A percentile compares a stretch with the other conserved stretches of the same genome.
Evolutionary conservation across 2,113 vertebrate genomes (phyloP).

Genomic region (Eonycteris spelaea): DNA sequence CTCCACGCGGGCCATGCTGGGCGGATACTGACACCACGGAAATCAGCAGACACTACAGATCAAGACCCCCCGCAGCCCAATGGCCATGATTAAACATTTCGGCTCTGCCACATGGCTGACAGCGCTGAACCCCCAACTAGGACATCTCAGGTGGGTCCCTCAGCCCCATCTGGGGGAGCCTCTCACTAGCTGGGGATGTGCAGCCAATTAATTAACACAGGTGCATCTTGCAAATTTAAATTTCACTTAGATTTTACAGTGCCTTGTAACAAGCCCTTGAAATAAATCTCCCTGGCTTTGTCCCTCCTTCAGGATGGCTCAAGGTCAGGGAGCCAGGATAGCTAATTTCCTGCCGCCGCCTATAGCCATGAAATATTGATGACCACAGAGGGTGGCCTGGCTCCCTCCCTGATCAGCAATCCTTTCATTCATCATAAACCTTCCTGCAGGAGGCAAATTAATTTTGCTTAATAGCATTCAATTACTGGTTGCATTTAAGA

Average conservation of each 20-base stretch:
- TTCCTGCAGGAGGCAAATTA: slow-evolving; percentile 54
- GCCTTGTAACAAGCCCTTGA: not conserved
- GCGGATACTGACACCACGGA: not conserved
- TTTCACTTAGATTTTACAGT: not conserved
- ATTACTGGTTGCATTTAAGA: slow-evolving; percentile 40
- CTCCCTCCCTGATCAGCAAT: slow-evolving; percentile 3
- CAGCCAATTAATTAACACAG: not conserved
- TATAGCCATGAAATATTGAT: slow-evolving; percentile 48
- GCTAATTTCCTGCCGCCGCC: slow-evolving; percentile 17
- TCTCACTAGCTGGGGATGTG: not conserved
- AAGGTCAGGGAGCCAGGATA: slow-evolving; percentile 37
- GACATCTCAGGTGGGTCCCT: not conserved
- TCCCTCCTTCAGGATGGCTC: not conserved
- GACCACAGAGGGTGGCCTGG: slow-evolving; percentile 9
- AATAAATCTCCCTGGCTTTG: not conserved
- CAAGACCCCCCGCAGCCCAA: accelerated
- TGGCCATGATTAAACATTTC: not conserved
- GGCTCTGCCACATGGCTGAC: not conserved
- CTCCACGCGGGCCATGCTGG: not conserved
- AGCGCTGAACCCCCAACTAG: not conserved
- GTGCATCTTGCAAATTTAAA: not conserved
- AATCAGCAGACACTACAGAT: not conserved
- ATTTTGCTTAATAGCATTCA: slow-evolving; percentile 58
- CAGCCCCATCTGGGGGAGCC: not conserved
- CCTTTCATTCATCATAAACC: slow-evolving; percentile 49